These are phyloP conservation scores for Synanthedon vespiformis DNA, from an alignment of 2,888 invertebrate genomes.

Conservation along the genomic window DNA sequence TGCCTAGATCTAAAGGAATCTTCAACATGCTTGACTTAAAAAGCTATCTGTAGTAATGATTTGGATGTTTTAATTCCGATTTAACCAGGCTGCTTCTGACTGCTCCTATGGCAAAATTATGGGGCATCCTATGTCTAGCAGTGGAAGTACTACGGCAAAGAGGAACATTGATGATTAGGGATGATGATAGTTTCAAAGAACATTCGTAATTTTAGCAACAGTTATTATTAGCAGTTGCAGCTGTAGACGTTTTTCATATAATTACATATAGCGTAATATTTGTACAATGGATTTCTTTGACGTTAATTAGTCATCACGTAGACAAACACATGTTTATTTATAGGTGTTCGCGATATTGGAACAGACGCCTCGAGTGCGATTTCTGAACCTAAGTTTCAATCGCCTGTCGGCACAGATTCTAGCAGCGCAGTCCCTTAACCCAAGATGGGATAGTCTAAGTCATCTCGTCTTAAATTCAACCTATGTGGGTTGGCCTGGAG, in stretches of 20 bases:
- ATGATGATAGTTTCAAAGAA: not conserved
- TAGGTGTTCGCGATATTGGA: conserved; percentile 87
- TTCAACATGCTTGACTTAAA: no score
- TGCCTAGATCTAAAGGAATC: no score
- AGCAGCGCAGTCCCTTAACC: conserved; percentile 58
- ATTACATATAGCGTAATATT: conserved; percentile 14
- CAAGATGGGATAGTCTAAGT: conserved; percentile 73
- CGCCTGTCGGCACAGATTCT: conserved; percentile 79
- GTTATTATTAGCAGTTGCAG: not conserved
- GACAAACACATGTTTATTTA: conserved; percentile 11
- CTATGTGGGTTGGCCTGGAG: conserved; percentile 85
- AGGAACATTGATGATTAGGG: no score
- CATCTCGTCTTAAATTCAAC: conserved; percentile 91
- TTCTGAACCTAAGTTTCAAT: conserved; percentile 94
- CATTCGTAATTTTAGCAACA: not conserved
- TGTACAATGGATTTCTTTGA: not conserved
- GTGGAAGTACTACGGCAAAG: no score
- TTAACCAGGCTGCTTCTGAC: no score
- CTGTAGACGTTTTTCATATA: conserved; percentile 12
- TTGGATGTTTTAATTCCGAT: no score
- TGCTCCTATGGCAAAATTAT: no score
- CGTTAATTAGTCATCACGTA: not conserved
- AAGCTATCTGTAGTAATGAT: no score
- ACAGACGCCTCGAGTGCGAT: conserved; percentile 89
- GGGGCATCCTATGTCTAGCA: no score